Evolutionary conservation across 2,797 vertebrate species (phyloP).

Genomic region (Silurus aristotelis): DNA sequence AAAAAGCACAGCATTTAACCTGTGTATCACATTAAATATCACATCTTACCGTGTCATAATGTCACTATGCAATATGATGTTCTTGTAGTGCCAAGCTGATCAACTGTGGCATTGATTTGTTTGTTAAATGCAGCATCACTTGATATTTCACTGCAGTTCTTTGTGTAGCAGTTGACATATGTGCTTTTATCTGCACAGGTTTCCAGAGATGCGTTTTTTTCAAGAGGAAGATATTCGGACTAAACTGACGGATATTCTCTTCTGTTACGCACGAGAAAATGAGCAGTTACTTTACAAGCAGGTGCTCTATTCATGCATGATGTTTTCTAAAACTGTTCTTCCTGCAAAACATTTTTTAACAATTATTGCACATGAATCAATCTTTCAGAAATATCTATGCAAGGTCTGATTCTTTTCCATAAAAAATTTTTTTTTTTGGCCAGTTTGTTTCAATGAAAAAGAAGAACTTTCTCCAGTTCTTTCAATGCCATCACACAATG

Average conservation of each 20-base stretch:
- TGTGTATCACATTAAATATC: not conserved
- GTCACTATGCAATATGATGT: not conserved
- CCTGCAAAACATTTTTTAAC: not conserved
- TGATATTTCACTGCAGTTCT: not conserved
- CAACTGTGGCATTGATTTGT: not conserved
- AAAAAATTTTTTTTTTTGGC: too few species aligned
- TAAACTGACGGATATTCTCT: conserved; percentile 97
- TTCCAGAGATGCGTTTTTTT: conserved; percentile 98
- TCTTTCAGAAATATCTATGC: not conserved
- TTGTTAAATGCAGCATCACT: not conserved
- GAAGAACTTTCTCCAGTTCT: too few species aligned
- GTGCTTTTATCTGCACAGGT: conserved; percentile 67
- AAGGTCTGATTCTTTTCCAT: too few species aligned
- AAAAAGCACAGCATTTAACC: not conserved
- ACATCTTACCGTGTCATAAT: not conserved
- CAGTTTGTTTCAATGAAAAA: too few species aligned
- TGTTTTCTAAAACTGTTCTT: not conserved
- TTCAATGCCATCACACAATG: too few species aligned
- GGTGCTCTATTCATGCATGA: not conserved
- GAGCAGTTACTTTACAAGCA: conserved; percentile 95
- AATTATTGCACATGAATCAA: not conserved
- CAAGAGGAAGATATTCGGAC: conserved; percentile 93
- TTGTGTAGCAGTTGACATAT: not conserved
- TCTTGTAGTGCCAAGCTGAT: not conserved
- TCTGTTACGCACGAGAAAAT: conserved; percentile 98